phyloP scores from a whole-genome alignment of 2,113 vertebrate species.

The Aptenodytes forsteri region DNA sequence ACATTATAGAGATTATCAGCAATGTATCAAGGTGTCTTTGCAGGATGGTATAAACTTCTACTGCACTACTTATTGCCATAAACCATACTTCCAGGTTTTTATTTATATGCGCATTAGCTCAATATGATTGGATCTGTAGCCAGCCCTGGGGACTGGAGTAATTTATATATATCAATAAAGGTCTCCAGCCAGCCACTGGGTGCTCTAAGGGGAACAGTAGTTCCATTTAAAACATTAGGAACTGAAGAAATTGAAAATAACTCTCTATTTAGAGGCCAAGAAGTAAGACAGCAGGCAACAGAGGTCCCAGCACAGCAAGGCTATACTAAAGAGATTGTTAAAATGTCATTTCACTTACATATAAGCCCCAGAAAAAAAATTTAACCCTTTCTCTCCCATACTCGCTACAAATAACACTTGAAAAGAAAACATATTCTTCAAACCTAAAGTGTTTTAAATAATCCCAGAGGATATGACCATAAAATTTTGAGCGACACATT shows the following conservation, averaged over 20 bases:
- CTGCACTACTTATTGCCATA: constrained; percentile 82
- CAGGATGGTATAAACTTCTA: constrained; percentile 80
- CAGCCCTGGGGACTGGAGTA: constrained; percentile 76
- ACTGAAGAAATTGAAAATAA: constrained; percentile 85
- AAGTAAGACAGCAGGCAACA: constrained; percentile 79
- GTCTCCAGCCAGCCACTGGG: constrained; percentile 79
- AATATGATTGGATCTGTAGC: constrained; percentile 82
- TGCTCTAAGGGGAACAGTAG: constrained; percentile 81
- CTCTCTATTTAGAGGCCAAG: constrained; percentile 83
- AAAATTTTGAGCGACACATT: constrained; percentile 13
- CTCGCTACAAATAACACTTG: background rate
- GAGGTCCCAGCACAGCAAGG: constrained; percentile 77
- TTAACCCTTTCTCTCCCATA: constrained; percentile 58
- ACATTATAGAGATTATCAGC: constrained; percentile 80
- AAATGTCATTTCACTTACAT: constrained; percentile 81
- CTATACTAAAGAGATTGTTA: constrained; percentile 83
- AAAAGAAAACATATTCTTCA: constrained; percentile 29
- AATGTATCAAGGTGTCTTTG: constrained; percentile 86
- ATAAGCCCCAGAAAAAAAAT: constrained; percentile 68
- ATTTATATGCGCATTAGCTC: constrained; percentile 85
- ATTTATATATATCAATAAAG: constrained; percentile 84
- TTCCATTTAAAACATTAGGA: constrained; percentile 84
- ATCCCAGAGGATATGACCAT: constrained; percentile 18
- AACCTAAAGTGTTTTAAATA: constrained; percentile 38
- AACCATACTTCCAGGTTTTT: constrained; percentile 82